phyloP scores from a whole-genome alignment of 2,113 vertebrate genomes.

The Malurus alboscapulatus region DNA sequence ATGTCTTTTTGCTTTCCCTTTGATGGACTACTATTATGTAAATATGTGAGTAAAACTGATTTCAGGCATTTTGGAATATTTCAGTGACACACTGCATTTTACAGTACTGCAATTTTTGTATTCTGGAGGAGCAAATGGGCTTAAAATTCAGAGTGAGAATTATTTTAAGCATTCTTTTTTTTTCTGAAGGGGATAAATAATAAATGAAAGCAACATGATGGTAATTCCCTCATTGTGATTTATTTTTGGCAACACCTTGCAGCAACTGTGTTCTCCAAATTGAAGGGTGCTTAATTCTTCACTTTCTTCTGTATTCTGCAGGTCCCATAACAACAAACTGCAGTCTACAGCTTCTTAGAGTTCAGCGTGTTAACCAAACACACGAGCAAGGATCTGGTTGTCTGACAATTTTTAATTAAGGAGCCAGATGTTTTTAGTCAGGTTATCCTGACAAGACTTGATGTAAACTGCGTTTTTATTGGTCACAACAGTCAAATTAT shows the following conservation, averaged over 20 bases:
- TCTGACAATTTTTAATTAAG: slow-evolving; percentile 81
- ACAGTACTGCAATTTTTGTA: slow-evolving; percentile 5
- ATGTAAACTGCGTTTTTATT: slow-evolving; percentile 80
- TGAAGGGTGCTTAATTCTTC: slow-evolving; percentile 82
- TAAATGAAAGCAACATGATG: slow-evolving; percentile 71
- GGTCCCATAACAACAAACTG: slow-evolving; percentile 99
- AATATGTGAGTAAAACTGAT: slow-evolving; percentile 36
- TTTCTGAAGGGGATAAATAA: neutral
- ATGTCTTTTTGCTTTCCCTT: slow-evolving; percentile 22
- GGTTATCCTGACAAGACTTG: slow-evolving; percentile 78
- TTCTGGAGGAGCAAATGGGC: neutral
- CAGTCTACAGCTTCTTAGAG: slow-evolving; percentile 93
- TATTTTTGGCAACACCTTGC: slow-evolving; percentile 74
- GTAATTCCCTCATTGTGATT: slow-evolving; percentile 63
- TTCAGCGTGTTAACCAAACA: slow-evolving; percentile 80
- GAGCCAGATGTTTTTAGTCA: slow-evolving; percentile 80
- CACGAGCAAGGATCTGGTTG: slow-evolving; percentile 82
- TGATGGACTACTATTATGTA: slow-evolving; percentile 9
- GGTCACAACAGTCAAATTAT: slow-evolving; percentile 77
- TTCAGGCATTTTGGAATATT: slow-evolving; percentile 43
- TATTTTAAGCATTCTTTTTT: neutral
- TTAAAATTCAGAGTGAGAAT: neutral
- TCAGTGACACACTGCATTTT: slow-evolving; percentile 27
- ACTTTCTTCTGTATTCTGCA: slow-evolving; percentile 88
- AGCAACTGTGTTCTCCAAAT: slow-evolving; percentile 65